Conservation (phyloP, 92 coral and sea anemone species). For the Nematostella vectensis region DNA sequence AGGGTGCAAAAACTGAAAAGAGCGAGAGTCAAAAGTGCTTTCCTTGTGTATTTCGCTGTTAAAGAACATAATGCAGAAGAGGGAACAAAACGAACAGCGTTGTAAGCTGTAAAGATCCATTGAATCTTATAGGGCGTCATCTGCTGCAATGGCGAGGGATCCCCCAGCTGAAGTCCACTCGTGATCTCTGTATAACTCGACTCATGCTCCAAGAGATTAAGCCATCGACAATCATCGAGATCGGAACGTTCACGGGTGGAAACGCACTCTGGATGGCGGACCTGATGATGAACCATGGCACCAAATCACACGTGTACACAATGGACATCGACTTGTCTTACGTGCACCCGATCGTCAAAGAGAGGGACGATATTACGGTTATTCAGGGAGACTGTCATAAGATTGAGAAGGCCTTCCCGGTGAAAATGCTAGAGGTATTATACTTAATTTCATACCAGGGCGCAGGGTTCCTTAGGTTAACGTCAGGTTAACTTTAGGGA, state of each 20-base stretch:
- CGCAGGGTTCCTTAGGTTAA: too few relatives aligned
- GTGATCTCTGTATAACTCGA: slow-evolving; percentile 16
- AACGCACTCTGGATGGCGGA: slow-evolving; percentile 56
- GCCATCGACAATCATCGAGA: slow-evolving; percentile 38
- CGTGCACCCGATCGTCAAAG: slow-evolving; percentile 15
- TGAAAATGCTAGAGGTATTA: slow-evolving; percentile 31
- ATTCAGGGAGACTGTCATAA: slow-evolving; percentile 35
- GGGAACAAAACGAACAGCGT: too few relatives aligned
- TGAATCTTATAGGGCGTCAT: slow-evolving; percentile 21
- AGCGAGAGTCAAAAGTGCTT: too few relatives aligned
- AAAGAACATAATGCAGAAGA: too few relatives aligned
- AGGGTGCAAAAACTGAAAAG: too few relatives aligned
- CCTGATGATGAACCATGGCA: slow-evolving; percentile 30
- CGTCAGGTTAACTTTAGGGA: too few relatives aligned
- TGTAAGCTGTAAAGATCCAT: too few relatives aligned
- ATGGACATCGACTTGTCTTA: slow-evolving; percentile 25
- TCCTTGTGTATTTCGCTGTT: too few relatives aligned
- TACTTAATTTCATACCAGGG: too few relatives aligned
- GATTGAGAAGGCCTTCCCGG: slow-evolving; percentile 37
- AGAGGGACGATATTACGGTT: slow-evolving; percentile 37
- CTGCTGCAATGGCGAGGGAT: slow-evolving; percentile 30
- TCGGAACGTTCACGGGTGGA: slow-evolving; percentile 41
- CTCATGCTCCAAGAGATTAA: slow-evolving; percentile 35
- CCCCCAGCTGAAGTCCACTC: slow-evolving; percentile 13
- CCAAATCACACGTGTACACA: slow-evolving; percentile 33